Percentiles rank a stretch among this genome's conserved stretches.
These are phyloP conservation scores for Syrmaticus mikado DNA, from an alignment of 2,113 vertebrate genomes.

Conservation along the genomic window DNA sequence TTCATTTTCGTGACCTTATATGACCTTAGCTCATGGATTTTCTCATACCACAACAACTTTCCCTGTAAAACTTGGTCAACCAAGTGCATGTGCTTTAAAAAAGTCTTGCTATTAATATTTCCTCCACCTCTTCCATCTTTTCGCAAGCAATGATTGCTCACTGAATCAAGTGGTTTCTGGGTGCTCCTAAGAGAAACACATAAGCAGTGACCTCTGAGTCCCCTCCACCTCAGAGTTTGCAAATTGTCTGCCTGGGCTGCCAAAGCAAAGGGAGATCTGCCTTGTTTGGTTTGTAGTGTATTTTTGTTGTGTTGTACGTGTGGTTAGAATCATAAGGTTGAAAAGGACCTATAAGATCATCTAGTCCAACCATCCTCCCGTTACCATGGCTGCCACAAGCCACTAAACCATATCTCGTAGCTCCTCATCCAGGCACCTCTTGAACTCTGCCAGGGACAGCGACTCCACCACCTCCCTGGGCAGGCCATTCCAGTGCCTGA, in stretches of 20 bases:
- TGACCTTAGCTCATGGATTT: not conserved
- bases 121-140: not conserved
- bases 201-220: rapidly evolving
- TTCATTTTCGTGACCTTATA: not conserved
- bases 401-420: no score
- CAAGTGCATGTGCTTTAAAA: not conserved
- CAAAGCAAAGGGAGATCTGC: not conserved
- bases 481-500: no score
- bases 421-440: no score
- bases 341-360: no score
- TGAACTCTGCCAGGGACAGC: no score
- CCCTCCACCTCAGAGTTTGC: not conserved
- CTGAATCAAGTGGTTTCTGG: not conserved
- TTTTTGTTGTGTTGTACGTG: not conserved
- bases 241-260: not conserved
- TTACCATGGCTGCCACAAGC: no score
- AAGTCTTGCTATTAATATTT: not conserved
- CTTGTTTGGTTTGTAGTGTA: not conserved
- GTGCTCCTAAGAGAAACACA: not conserved
- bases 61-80: not conserved
- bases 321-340: not conserved
- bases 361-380: no score
- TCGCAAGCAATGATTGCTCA: not conserved
- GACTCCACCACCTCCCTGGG: no score
- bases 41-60: not conserved